phyloP scores from a whole-genome alignment of 2,113 vertebrate genomes.

The Gallinago paraguaiae region DNA sequence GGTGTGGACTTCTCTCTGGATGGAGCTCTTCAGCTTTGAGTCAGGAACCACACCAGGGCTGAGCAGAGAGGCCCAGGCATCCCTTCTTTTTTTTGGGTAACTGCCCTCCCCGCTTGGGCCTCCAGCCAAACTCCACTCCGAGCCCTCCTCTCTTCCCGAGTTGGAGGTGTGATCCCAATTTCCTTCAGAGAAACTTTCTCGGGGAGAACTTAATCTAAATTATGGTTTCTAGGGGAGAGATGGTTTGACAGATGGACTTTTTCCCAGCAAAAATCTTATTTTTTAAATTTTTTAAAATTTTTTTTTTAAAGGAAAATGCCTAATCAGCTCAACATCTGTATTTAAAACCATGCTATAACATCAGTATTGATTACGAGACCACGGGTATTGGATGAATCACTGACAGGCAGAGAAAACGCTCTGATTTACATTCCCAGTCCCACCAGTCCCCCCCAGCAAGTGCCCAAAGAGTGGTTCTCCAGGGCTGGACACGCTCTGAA shows the following conservation, averaged over 20 bases:
- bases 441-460: not conserved
- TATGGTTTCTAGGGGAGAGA: not conserved
- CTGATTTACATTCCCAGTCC: not conserved
- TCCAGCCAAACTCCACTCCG: not conserved
- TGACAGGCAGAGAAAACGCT: fast-evolving
- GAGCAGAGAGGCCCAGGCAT: not conserved
- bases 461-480: not conserved
- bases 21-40: slow-evolving; percentile 41
- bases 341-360: not conserved
- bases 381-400: not conserved
- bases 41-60: not conserved
- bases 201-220: not conserved
- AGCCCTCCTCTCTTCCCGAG: not conserved
- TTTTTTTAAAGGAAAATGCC: not conserved
- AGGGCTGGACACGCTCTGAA: not conserved
- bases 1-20: slow-evolving; percentile 16
- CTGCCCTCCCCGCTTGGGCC: not conserved
- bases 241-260: not conserved
- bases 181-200: not conserved
- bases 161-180: not conserved
- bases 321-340: not conserved
- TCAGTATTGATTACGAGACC: not conserved
- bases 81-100: not conserved
- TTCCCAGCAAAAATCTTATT: not conserved
- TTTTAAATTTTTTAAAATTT: no score